Evolutionary conservation across 1,140 invertebrate genomes (phyloP), one percentile per base, ranked within the genome.

Genomic region (Dinoponera quadriceps): DNA sequence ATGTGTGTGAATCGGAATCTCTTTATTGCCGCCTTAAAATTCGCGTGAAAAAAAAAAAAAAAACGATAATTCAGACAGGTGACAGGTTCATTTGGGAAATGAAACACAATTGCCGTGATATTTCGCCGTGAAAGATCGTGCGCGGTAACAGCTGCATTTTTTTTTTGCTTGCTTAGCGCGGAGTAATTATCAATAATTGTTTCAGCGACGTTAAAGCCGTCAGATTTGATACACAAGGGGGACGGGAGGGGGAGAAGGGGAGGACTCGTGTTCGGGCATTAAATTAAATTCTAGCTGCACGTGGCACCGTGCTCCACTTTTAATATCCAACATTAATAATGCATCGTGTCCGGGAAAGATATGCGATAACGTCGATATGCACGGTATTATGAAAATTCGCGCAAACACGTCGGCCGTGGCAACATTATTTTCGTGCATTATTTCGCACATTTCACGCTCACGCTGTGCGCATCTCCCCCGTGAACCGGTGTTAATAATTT

Each of bases 391-490:
- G 51, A 78, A 78, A 78, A 78, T 71, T 69, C 18, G 7, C 51
- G 54, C 51, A 71, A 69, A 48, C 16, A 44, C 2, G 22, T 9
- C 25, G n/a, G n/a, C 22, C 18, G 49, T 5, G 44, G 25, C 7
- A 51, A 71, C 29, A 71, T 80, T 80, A 80, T 80, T 80, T 80
- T 80, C 25, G 65, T 9, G 51, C n/a, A 80, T 80, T 80, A 71
- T 80, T 80, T 71, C 59, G 18, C 49, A 54, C 55, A 69, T 78
- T 68, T 69, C 18, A 33, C 66, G 18, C 27, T 33, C 54, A 68
- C 68, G 51, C 68, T 14, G 51, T 49, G 49, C 5, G 22, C n/a
- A 16, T 29, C 65, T 57, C 29, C 14, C 7, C 1, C 29, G 63
- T n/a, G 38, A 44, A 0, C 38, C 11, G 51, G 18, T 4, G 44